Conservation (phyloP, 2,888 invertebrate genomes). For the Strigamia crassipes region DNA sequence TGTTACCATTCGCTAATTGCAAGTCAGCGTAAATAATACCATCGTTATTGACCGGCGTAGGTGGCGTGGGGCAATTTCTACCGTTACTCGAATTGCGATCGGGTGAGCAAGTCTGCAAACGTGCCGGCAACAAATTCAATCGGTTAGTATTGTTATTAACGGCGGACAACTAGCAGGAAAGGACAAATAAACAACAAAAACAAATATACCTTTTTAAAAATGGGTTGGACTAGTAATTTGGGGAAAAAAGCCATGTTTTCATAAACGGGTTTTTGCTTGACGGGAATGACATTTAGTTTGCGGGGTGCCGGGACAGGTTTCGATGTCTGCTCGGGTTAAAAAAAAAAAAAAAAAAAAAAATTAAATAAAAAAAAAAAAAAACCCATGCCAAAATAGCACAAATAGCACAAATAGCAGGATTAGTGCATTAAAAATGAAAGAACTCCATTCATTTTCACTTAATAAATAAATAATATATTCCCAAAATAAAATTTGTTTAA, state of each 20-base stretch:
- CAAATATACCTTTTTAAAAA: conserved; percentile 28
- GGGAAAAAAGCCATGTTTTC: conserved; percentile 50
- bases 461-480: no score
- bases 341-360: background rate
- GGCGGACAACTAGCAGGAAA: background rate
- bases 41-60: conserved; percentile 53
- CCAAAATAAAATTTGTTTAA: no score
- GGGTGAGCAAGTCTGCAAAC: conserved; percentile 38
- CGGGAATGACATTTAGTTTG: conserved; percentile 47
- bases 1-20: conserved; percentile 56
- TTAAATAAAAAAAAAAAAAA: background rate
- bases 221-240: conserved; percentile 26
- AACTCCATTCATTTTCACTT: no score
- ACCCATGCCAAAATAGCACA: conserved; percentile 2
- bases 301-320: conserved; percentile 49
- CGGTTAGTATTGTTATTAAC: background rate
- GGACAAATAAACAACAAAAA: background rate
- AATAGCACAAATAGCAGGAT: background rate
- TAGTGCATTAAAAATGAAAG: no score
- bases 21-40: conserved; percentile 63
- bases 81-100: background rate
- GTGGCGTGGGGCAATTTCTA: background rate
- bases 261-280: conserved; percentile 50
- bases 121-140: background rate
- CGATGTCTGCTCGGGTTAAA: conserved; percentile 20